These are phyloP conservation scores for Heteromurus nitidus DNA, from an alignment of 2,888 invertebrate species.

Conservation along the genomic window DNA sequence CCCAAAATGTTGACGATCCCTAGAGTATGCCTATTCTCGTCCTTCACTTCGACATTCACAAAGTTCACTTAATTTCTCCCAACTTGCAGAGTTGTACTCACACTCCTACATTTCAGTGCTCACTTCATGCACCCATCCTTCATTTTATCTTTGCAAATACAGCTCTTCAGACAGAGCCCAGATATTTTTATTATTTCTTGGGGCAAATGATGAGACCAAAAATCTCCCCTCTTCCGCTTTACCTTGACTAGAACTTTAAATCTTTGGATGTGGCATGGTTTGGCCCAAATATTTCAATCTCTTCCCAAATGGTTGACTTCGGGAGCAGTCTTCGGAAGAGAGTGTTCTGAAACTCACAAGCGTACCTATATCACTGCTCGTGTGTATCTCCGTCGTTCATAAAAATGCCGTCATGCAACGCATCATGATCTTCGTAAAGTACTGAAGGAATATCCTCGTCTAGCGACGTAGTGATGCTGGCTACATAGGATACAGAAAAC, in stretches of 20 bases:
- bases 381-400: not conserved
- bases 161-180: not conserved
- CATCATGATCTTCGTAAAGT: not conserved
- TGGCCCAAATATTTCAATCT: not conserved
- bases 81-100: not conserved
- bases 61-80: not conserved
- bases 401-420: not conserved
- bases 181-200: not conserved
- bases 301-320: not conserved
- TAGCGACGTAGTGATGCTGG: not conserved
- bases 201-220: too few relatives aligned
- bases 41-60: not conserved
- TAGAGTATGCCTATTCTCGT: not conserved
- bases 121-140: not conserved
- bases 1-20: not conserved
- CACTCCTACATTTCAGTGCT: not conserved
- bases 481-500: not conserved
- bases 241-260: conserved; percentile 15
- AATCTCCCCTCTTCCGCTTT: too few relatives aligned
- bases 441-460: not conserved
- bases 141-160: not conserved
- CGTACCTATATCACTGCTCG: not conserved
- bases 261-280: not conserved
- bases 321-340: not conserved
- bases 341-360: not conserved